Base-by-base conservation (phyloP, 2,113 vertebrate species). In the Amblyopsis rosae region DNA sequence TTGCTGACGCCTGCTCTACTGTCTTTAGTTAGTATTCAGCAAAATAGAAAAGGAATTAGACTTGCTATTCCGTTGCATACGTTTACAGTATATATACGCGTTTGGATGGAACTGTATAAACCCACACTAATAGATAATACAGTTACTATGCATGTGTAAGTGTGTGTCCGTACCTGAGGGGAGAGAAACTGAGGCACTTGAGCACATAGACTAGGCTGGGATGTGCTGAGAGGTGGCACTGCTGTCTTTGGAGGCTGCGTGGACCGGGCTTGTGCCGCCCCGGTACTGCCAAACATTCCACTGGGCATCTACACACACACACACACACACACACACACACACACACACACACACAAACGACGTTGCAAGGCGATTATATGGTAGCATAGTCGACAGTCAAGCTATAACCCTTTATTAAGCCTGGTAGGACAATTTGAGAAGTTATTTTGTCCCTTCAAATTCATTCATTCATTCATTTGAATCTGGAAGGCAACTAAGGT, bases 131-230 rank as follows among this genome's bases (percentile, higher is more conserved):
- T 26, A 61, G 4, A 66, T 45, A 54, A 17, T 57, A 3, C 0
- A 53, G 1, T 5, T 6, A 41, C 2, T 6, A 54, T 32, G 62
- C 50, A 35, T 57, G 45, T 61, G 53, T 16, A 46, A 55, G n/a
- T 59, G 51, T 65, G 48, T 70, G 41, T 63, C 13, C 33, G 0
- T 82, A 98, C 97, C 97, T 99, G 96, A 99, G 96, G 97, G 96
- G 96, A 97, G 93, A 98, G 95, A 97, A 99, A 98, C 95, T 95
- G 97, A 99, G 97, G 96, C 97, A 98, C 97, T 99, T 99, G 97
- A 95, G 96, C 95, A 87, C 96, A 96, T 93, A 97, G 95, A 95
- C 95, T 95, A 95, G 97, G 95, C 96, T 99, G 97, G 95, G 97
- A 96, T 93, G 96, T 97, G 93, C 91, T 95, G 92, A 96, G 96